Base-by-base conservation (phyloP, 2,797 vertebrate genomes). In the Rhincodon typus region DNA sequence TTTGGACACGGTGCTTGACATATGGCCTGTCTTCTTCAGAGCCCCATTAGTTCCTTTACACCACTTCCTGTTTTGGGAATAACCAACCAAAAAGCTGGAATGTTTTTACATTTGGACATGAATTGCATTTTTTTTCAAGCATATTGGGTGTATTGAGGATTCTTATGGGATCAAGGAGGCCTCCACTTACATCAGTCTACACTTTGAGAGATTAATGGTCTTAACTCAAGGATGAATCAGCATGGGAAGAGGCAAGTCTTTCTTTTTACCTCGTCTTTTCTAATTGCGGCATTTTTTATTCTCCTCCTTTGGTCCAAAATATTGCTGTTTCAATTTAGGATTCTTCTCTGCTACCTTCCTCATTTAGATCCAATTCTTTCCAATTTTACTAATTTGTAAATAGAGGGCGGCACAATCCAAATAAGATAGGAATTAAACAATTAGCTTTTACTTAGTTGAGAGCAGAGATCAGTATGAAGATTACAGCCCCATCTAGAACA, bases 61-160 rank as follows among this genome's bases (percentile, higher is more conserved):
- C 13, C 46, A 57, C 42, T 88, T 57, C 50, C 86, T 88, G 50
- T 88, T 88, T 57, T 57, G 46, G 86, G 82, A 84, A 84, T 84
- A 84, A 46, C 42, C 82, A 84, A 84, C 82, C 82, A 84, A 84
- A 84, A 84, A 84, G 38, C 82, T 84, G 82, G 82, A 84, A 46
- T 84, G 38, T 84, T 84, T 84, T 84, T 46, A 84, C 17, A 84
- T 38, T 84, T 84, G 82, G 82, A 84, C 21, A 84, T 46, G 42
- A 84, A 57, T 88, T 62, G 53, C 87, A 90, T 90, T 90, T 62
- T 90, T 62, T 30, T 62, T 90, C 82, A 84, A 2, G 82, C 42
- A 46, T 84, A 84, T 25, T 84, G 82, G 82, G 38, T 46, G 82
- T 10, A 74, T 23, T 42, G 38, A 84, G 82, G 38, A 84, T 46